Percentiles rank a stretch among this genome's conserved stretches.
Conservation (phyloP, 2,797 vertebrate species). For the Streptopelia turtur region DNA sequence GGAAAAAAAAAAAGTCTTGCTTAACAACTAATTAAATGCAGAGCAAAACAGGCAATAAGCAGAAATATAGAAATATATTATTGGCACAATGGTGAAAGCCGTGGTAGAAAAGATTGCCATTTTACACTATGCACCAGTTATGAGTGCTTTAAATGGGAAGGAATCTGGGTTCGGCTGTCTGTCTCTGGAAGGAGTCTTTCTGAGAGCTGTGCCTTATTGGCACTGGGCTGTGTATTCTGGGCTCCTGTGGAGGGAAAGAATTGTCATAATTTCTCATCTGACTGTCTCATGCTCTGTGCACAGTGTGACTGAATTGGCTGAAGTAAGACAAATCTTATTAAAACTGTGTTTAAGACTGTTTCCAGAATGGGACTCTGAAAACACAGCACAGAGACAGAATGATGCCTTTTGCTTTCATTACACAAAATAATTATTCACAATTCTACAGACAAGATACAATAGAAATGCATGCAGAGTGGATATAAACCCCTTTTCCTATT, state of each 20-base stretch:
- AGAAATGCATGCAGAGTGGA: not conserved
- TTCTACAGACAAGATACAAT: not conserved
- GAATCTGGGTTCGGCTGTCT: not conserved
- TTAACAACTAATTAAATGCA: not conserved
- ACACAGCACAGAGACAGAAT: not conserved
- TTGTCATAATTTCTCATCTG: constrained; percentile 3
- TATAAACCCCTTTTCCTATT: not conserved
- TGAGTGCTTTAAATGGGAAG: not conserved
- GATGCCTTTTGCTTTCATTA: rapidly evolving
- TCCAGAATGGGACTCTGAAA: not conserved
- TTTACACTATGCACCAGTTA: not conserved
- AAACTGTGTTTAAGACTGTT: not conserved
- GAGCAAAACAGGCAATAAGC: not conserved
- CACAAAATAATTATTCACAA: not conserved
- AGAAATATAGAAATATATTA: not conserved
- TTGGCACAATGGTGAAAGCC: not conserved
- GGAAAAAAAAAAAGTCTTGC: not conserved
- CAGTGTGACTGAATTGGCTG: constrained; percentile 8
- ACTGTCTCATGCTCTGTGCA: not conserved
- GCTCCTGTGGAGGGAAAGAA: not conserved
- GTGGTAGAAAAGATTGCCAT: not conserved
- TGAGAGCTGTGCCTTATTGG: not conserved
- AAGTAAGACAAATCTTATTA: not conserved
- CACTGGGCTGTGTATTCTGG: not conserved
- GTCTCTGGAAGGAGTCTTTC: not conserved